A percentile compares a stretch with the other conserved stretches of the same genome.
Conservation (phyloP, 2,113 vertebrate species). For the Silurus asotus region DNA sequence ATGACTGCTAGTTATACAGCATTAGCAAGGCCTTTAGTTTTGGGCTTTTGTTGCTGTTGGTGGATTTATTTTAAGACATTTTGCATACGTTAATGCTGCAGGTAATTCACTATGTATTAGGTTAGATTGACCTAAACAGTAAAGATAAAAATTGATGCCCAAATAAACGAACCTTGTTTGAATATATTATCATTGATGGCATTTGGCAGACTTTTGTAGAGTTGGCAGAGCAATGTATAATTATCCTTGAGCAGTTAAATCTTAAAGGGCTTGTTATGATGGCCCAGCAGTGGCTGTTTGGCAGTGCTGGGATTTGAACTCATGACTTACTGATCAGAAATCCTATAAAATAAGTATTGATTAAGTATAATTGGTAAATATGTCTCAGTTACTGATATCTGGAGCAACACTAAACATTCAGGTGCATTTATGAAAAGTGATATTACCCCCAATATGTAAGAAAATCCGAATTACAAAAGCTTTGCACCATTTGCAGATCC, state of each 20-base stretch:
- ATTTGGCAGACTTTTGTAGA: too few species aligned
- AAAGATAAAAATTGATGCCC: background rate
- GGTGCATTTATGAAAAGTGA: background rate
- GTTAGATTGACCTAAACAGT: background rate
- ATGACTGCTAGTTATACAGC: background rate
- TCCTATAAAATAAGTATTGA: too few species aligned
- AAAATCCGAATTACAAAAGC: background rate
- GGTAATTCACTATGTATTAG: background rate
- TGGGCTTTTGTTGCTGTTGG: background rate
- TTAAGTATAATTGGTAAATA: background rate
- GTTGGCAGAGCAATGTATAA: too few species aligned
- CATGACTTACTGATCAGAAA: too few species aligned
- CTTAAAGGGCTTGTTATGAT: too few species aligned
- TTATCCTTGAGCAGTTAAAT: too few species aligned
- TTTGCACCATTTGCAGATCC: constrained; percentile 77
- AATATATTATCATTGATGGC: background rate
- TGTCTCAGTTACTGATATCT: background rate
- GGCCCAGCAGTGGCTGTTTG: too few species aligned
- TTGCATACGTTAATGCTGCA: background rate
- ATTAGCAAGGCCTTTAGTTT: background rate
- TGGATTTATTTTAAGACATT: background rate
- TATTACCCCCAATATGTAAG: background rate
- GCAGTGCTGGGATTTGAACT: too few species aligned
- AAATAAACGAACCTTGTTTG: background rate
- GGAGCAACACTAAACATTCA: background rate